Conservation (phyloP, 2,113 vertebrate genomes). For the Haplochromis burtoni region DNA sequence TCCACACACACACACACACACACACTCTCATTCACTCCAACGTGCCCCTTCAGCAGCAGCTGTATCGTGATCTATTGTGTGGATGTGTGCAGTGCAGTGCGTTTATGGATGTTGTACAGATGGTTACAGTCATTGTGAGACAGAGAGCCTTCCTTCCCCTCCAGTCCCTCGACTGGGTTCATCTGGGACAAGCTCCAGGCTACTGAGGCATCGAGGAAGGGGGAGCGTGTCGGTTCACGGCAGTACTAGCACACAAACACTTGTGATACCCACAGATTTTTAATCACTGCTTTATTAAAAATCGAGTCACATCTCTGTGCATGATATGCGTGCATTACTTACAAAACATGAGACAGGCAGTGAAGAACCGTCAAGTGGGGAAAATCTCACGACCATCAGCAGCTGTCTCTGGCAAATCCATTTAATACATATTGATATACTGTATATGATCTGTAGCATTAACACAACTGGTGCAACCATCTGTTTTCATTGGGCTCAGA, state of each 20-base stretch:
- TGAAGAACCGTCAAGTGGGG: neutral
- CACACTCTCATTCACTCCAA: neutral
- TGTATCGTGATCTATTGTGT: slow-evolving; percentile 42
- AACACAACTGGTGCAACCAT: neutral
- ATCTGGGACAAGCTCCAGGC: slow-evolving; percentile 53
- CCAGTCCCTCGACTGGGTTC: slow-evolving; percentile 22
- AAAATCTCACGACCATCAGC: neutral
- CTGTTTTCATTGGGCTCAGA: neutral
- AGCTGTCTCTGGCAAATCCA: neutral
- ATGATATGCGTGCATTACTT: neutral
- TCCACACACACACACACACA: neutral
- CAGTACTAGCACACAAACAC: neutral
- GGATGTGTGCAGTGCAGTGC: slow-evolving; percentile 36
- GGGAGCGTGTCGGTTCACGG: neutral
- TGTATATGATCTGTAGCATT: neutral
- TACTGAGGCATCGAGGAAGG: neutral
- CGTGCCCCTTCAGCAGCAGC: slow-evolving; percentile 15
- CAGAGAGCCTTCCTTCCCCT: neutral
- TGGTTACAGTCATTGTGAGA: slow-evolving; percentile 58
- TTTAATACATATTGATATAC: neutral
- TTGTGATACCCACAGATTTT: neutral
- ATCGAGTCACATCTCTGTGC: neutral
- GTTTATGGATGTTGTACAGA: slow-evolving; percentile 58
- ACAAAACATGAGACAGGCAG: neutral
- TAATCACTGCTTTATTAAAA: neutral